These are phyloP conservation scores for Stenurella melanura DNA, from an alignment of 2,888 invertebrate species.

Conservation along the genomic window DNA sequence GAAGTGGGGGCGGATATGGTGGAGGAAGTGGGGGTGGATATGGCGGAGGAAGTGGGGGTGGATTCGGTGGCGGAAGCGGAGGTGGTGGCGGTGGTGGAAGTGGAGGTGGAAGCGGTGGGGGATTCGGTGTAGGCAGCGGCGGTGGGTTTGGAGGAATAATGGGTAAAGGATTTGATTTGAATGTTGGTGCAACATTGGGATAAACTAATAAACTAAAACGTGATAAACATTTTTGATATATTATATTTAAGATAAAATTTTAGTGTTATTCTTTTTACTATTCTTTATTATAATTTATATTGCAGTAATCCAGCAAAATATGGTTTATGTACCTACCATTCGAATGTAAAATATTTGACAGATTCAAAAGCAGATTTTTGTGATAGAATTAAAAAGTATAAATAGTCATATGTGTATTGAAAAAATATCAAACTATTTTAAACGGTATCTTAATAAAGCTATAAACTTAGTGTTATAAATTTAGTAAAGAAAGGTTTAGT, in stretches of 20 bases:
- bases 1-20: not conserved
- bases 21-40: constrained; percentile 4
- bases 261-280: not conserved
- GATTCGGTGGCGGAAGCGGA: not conserved
- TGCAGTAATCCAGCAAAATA: no score
- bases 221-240: not conserved
- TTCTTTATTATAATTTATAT: no score
- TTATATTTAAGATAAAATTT: not conserved
- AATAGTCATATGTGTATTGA: no score
- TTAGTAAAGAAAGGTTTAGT: no score
- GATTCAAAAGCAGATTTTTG: no score
- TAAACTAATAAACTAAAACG: not conserved
- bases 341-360: no score
- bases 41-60: constrained; percentile 1
- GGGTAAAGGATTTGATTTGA: not conserved
- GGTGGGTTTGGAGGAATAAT: not conserved
- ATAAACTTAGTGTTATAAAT: no score
- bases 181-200: not conserved
- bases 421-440: no score
- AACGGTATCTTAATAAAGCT: no score
- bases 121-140: not conserved
- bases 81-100: not conserved
- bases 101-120: not conserved
- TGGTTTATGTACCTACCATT: no score
- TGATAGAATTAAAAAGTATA: no score